Percentiles rank a stretch among this genome's conserved stretches.
Conservation (phyloP, 2,888 invertebrate genomes). For the Acanthoscelides obtectus region DNA sequence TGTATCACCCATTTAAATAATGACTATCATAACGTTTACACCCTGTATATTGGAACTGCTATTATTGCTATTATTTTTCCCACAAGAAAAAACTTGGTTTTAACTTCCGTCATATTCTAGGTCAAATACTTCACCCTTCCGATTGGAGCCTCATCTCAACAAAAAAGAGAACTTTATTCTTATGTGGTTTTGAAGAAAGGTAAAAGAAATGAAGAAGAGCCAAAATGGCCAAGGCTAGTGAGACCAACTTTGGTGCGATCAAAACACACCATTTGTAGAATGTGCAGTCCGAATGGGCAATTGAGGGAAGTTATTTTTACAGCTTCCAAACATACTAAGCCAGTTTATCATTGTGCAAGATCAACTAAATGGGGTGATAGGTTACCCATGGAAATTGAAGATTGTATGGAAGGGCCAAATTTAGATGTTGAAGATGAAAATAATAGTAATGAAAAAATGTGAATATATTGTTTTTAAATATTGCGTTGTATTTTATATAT, state of each 20-base stretch:
- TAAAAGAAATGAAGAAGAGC: conserved; percentile 47
- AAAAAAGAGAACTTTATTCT: conserved; percentile 60
- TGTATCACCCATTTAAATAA: too few relatives aligned
- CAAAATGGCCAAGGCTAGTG: conserved; percentile 75
- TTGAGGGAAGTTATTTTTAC: conserved; percentile 75
- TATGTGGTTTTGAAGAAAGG: conserved; percentile 79
- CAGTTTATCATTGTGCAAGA: conserved; percentile 67
- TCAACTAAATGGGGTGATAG: conserved; percentile 75
- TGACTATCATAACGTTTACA: too few relatives aligned
- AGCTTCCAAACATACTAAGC: conserved; percentile 70
- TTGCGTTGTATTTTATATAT: too few relatives aligned
- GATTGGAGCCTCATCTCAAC: conserved; percentile 46
- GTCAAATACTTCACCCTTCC: conserved; percentile 53
- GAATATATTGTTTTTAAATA: not conserved
- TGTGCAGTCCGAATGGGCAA: conserved; percentile 72
- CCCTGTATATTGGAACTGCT: too few relatives aligned
- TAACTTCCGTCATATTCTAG: too few relatives aligned
- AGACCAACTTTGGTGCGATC: conserved; percentile 64
- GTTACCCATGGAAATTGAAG: conserved; percentile 58
- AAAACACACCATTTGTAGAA: conserved; percentile 69
- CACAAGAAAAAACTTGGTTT: too few relatives aligned
- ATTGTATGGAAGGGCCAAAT: not conserved
- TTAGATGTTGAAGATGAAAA: too few relatives aligned
- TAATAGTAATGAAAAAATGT: not conserved
- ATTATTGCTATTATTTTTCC: too few relatives aligned